Evolutionary conservation across 2,113 vertebrate species (phyloP).

Genomic region (Caretta caretta): DNA sequence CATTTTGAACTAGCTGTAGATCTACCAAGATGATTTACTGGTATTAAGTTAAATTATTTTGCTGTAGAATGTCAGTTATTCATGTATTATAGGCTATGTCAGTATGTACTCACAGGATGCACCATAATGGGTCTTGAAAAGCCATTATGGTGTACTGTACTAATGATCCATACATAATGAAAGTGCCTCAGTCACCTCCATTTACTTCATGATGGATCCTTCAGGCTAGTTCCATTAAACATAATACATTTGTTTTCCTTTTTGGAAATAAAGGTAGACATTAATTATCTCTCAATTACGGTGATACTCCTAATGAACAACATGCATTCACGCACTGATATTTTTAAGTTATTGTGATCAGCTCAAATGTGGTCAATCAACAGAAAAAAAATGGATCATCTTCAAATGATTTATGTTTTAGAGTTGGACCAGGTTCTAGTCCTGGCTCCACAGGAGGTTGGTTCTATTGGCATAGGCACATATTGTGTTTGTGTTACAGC

Average conservation of each 20-base stretch:
- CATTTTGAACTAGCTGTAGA: not conserved
- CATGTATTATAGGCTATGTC: slow-evolving; percentile 33
- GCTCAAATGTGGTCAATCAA: not conserved
- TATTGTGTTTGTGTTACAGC: not conserved
- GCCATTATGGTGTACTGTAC: slow-evolving; percentile 50
- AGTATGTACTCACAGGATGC: slow-evolving; percentile 19
- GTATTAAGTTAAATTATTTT: slow-evolving; percentile 32
- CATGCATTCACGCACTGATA: not conserved
- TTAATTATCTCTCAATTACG: slow-evolving; percentile 35
- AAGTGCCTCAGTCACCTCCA: slow-evolving; percentile 36
- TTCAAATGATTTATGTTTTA: not conserved
- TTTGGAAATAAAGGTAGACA: slow-evolving; percentile 39
- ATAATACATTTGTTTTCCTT: slow-evolving; percentile 46
- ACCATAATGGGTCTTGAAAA: slow-evolving; percentile 38
- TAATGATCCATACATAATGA: slow-evolving; percentile 60
- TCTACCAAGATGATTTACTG: slow-evolving; percentile 29
- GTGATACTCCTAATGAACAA: slow-evolving; percentile 19
- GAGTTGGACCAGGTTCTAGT: not conserved
- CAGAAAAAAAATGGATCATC: not conserved
- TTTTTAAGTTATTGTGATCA: not conserved
- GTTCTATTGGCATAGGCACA: too few relatives aligned
- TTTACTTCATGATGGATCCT: slow-evolving; percentile 53
- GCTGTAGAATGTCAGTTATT: slow-evolving; percentile 14
- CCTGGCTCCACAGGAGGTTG: not conserved
- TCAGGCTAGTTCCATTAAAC: slow-evolving; percentile 38